Conservation (phyloP, 2,888 invertebrate species). For the Opisthograptis luteolata region DNA sequence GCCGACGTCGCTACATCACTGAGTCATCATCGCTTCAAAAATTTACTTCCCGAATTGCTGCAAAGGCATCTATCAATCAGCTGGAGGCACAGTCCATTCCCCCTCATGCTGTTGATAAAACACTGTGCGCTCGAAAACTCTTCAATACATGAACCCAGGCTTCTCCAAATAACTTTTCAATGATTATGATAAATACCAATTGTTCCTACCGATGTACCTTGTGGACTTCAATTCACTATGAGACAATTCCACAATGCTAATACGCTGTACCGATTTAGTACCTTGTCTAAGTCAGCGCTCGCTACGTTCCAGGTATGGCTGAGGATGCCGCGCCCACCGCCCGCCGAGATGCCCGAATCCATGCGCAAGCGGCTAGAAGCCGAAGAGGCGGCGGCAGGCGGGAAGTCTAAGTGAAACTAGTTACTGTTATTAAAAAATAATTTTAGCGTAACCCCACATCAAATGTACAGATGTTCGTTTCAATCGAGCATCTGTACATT, state of each 20-base stretch:
- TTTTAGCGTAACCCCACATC: conserved; percentile 9
- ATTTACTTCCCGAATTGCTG: too few relatives aligned
- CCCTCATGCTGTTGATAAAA: too few relatives aligned
- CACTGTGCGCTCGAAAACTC: too few relatives aligned
- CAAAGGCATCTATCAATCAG: too few relatives aligned
- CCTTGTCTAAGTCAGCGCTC: not conserved
- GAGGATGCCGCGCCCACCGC: conserved; percentile 96
- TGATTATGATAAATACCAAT: conserved; percentile 70
- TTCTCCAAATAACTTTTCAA: too few relatives aligned
- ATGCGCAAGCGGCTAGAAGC: conserved; percentile 89
- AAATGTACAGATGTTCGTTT: conserved; percentile 12
- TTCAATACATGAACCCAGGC: too few relatives aligned
- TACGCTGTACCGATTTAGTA: not conserved
- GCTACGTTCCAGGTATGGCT: conserved; percentile 81
- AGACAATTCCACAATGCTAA: conserved; percentile 29
- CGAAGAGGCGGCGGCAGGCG: conserved; percentile 58
- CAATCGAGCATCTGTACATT: conserved; percentile 8
- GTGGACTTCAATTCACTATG: conserved; percentile 58
- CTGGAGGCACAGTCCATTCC: too few relatives aligned
- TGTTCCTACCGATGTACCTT: conserved; percentile 72
- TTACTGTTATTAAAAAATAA: conserved; percentile 20
- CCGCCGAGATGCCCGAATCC: conserved; percentile 97
- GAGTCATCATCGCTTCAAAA: too few relatives aligned
- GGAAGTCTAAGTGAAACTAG: conserved; percentile 60
- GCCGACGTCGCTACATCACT: too few relatives aligned